Conservation (phyloP, 2,797 vertebrate genomes). For the Trichosurus vulpecula region DNA sequence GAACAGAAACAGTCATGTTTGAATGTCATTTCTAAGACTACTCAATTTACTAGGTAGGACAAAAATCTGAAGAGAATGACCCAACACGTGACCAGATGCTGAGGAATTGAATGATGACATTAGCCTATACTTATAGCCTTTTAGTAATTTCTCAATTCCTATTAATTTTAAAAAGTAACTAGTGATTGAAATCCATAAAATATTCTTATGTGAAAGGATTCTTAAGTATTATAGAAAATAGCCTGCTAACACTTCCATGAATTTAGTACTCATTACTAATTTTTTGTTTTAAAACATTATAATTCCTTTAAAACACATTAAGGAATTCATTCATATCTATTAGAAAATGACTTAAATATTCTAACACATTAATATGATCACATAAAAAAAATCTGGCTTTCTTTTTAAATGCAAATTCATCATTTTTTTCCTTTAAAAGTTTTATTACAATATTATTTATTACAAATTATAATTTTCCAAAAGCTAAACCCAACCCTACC, state of each 20-base stretch:
- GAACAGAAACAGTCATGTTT: slow-evolving; percentile 29
- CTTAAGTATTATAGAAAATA: background rate
- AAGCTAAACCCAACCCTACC: slow-evolving; percentile 44
- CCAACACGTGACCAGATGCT: background rate
- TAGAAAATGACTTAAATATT: background rate
- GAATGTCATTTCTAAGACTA: background rate
- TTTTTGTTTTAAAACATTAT: background rate
- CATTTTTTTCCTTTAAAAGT: background rate
- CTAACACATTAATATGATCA: background rate
- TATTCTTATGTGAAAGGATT: background rate
- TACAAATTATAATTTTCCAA: slow-evolving; percentile 5
- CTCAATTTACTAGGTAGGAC: background rate
- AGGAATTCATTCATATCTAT: background rate
- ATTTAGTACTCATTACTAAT: background rate
- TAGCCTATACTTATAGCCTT: background rate
- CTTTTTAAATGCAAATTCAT: background rate
- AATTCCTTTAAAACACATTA: background rate
- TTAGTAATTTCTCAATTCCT: background rate
- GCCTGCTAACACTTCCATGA: background rate
- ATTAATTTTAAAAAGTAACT: background rate
- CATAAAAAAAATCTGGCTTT: background rate
- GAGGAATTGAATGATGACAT: background rate
- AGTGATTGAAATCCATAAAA: background rate
- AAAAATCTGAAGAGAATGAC: background rate
- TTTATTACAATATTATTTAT: background rate